These are phyloP conservation scores for Porites divaricata DNA, from an alignment of 92 coral and sea anemone genomes.

Conservation along the genomic window DNA sequence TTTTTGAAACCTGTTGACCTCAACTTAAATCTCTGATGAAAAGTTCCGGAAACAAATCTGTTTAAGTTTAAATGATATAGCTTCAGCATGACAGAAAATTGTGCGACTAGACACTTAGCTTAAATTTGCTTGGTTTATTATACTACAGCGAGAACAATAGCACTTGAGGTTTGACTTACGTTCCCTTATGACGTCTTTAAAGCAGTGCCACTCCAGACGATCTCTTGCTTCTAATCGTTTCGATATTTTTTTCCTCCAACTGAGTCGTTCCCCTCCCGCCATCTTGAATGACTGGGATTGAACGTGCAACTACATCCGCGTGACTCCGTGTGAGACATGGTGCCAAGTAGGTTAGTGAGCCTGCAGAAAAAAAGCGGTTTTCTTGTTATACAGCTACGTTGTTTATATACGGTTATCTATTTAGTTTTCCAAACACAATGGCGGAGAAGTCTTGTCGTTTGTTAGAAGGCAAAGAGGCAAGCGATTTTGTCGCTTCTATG, in stretches of 20 bases:
- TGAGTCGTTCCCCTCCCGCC: constrained; percentile 85
- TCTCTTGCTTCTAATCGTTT: constrained; percentile 78
- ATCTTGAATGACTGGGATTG: constrained; percentile 76
- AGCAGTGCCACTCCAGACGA: constrained; percentile 78
- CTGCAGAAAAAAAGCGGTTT: neutral
- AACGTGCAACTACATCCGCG: constrained; percentile 33
- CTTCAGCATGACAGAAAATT: constrained; percentile 5
- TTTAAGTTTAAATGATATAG: neutral
- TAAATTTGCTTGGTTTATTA: neutral
- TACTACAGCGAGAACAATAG: neutral
- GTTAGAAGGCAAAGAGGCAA: constrained; percentile 46
- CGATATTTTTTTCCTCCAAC: constrained; percentile 82
- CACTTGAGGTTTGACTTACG: constrained; percentile 68
- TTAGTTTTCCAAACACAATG: constrained; percentile 39
- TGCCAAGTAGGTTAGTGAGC: neutral
- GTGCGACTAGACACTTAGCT: neutral
- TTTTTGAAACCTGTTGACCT: neutral
- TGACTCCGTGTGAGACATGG: neutral
- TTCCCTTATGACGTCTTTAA: constrained; percentile 86
- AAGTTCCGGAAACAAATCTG: neutral
- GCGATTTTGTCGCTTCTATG: constrained; percentile 58
- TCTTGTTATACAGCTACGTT: too few relatives aligned
- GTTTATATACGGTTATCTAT: too few relatives aligned
- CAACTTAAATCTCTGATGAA: neutral
- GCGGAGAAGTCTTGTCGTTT: constrained; percentile 52